phyloP scores from a whole-genome alignment of 2,113 vertebrate species.

The Onychostruthus taczanowskii region DNA sequence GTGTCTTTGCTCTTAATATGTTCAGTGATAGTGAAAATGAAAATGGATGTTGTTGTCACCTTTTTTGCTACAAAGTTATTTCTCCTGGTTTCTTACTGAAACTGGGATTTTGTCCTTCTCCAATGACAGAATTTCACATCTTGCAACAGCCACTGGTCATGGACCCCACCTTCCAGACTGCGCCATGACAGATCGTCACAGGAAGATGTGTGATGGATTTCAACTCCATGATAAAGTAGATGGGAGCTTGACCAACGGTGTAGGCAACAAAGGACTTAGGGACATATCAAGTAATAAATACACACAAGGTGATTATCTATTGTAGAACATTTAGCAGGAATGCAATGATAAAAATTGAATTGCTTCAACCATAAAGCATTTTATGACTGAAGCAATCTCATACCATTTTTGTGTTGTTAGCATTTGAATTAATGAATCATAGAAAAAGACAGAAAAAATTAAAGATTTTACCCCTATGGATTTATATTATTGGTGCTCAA shows the following conservation, averaged over 20 bases:
- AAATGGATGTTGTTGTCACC: neutral
- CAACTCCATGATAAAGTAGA: neutral
- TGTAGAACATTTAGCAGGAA: neutral
- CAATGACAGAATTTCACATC: neutral
- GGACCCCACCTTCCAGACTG: neutral
- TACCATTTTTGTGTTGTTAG: neutral
- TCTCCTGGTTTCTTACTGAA: neutral
- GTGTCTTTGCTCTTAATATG: neutral
- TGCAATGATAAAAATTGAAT: neutral
- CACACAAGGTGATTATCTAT: neutral
- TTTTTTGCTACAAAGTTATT: neutral
- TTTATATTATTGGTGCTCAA: neutral
- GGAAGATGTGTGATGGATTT: neutral
- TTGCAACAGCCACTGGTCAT: neutral
- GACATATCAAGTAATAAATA: neutral
- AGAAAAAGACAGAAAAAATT: neutral
- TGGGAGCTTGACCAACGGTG: fast-evolving
- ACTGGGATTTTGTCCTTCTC: neutral
- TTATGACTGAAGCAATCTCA: neutral
- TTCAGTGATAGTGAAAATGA: neutral
- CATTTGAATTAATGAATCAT: neutral
- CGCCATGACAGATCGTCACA: fast-evolving
- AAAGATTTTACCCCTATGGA: neutral
- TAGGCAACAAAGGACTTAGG: neutral
- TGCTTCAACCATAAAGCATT: neutral